phyloP scores from a whole-genome alignment of 2,797 vertebrate genomes.

The Diplodus puntazzo region DNA sequence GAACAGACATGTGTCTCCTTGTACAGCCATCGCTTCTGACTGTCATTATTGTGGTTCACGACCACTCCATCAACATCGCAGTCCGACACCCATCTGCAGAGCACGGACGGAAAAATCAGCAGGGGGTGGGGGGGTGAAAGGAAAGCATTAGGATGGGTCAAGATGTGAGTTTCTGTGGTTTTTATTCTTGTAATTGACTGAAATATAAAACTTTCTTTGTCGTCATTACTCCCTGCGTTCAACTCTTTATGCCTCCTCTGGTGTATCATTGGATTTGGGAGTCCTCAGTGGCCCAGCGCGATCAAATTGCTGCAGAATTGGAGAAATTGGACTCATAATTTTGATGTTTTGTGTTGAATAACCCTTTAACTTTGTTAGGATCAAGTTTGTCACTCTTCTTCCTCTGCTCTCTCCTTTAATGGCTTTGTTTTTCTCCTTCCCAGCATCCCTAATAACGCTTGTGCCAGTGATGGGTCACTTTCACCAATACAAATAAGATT shows the following conservation, averaged over 20 bases:
- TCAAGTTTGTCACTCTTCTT: conserved; percentile 80
- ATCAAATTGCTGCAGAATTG: conserved; percentile 76
- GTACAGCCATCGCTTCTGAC: conserved; percentile 81
- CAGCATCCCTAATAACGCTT: conserved; percentile 87
- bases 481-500: conserved; percentile 98
- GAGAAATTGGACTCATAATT: conserved; percentile 84
- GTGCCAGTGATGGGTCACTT: conserved; percentile 91
- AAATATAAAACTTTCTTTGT: conserved; percentile 70
- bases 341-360: conserved; percentile 78
- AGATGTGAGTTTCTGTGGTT: conserved; percentile 27
- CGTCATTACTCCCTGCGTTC: conserved; percentile 63
- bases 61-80: conserved; percentile 77
- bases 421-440: conserved; percentile 80
- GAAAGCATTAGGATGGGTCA: conserved; percentile 38
- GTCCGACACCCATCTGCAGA: conserved; percentile 43
- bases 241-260: conserved; percentile 57
- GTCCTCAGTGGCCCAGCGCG: conserved; percentile 58
- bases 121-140: conserved; percentile 41
- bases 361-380: conserved; percentile 83
- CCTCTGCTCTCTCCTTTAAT: conserved; percentile 73
- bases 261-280: conserved; percentile 76
- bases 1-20: conserved; percentile 89
- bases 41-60: conserved; percentile 83
- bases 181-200: conserved; percentile 61
- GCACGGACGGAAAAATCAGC: conserved; percentile 25